Evolutionary conservation across 2,888 invertebrate species (phyloP), one percentile per base, ranked within the genome.

Genomic region (Saturnia pavonia): DNA sequence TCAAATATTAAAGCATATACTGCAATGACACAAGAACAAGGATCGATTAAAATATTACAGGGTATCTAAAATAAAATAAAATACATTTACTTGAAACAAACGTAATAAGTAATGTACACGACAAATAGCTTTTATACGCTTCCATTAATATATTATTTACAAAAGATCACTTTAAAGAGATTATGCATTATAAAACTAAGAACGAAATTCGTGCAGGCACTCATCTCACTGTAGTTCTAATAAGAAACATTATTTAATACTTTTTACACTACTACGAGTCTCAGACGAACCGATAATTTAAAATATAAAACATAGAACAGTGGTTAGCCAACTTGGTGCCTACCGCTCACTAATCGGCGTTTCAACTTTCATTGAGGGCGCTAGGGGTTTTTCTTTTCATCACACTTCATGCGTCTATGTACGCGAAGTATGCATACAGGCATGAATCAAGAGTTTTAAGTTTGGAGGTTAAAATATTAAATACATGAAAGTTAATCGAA

Each of bases 221-320:
- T 85, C 82, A 76, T 86, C 87, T 86, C 87, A 86, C 87, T 87
- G 82, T 80, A 74, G 77, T 81, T 80, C 74, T 79, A 79, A 74
- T 72, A 72, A 73, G 70, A 77, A 69, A 75, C 65, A 57, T 71
- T 69, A 70, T 63, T 76, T 76, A 74, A 76, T 77, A 73, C 75
- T 73, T 71, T 71, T 67, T 67, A 16, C 27, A 19, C 51, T 51
- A 54, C 51, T 54, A 69, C 40, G 40, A 40, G 6, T 6, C 27
- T 19, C 7, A 27, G 7, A 34, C 45, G 14, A 22, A 22, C 16
- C 16, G 22, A 19, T 22, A 54, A 22, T 22, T 51, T 40, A n/a
- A 54, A 40, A 42, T 43, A 57, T 57, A 57, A 19, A 9, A 43
- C 43, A 43, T 14, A 22, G 54, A 54, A n/a, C 22, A 54, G 54